Base-by-base conservation (phyloP, 2,113 vertebrate genomes). In the Desmodus rotundus region DNA sequence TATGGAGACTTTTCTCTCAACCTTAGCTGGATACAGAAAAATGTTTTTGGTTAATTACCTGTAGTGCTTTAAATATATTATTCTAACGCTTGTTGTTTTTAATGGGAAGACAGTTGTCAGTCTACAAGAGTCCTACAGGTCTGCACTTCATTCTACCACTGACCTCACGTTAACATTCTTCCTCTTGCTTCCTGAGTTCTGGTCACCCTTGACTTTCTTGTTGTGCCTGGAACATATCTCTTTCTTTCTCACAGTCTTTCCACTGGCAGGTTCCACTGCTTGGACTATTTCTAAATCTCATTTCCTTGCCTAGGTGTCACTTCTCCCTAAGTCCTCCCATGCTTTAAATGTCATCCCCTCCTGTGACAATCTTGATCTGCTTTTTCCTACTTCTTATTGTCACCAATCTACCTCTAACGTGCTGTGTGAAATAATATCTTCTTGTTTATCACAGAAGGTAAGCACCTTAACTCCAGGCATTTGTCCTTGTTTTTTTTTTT, bases 121-220 rank as follows among this genome's bases (percentile, higher is more conserved):
- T 26, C 20, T 50, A 15, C 3, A 17, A 19, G 56, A 24, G 16
- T 6, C 14, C 12, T 14, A 8, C 5, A 24, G 0, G 5, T 7
- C 28, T 26, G 33, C 3, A 63, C 8, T 36, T 43, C 56, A 8
- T 19, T 68, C 11, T 45, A 15, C 5, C n/a, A 3, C 8, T 43
- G 26, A 11, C 9, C 12, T 54, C 7, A 20, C 0, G 2, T 5
- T 41, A 9, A 50, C 19, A 0, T 0, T 2, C 3, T 5, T 52
- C 15, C 3, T 1, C 4, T 26, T n/a, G 9, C 4, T 63, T 5
- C 45, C 16, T 6, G 52, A 70, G 15, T 6, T 70, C 38, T 36
- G 31, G 41, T 12, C 47, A 52, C 7, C 4, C 3, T 73, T 78
- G 28, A 20, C 16, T 87, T 45, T 20, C 10, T 58, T 6, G 20